Conservation (phyloP, 2,113 vertebrate species). For the Mustelus asterias region DNA sequence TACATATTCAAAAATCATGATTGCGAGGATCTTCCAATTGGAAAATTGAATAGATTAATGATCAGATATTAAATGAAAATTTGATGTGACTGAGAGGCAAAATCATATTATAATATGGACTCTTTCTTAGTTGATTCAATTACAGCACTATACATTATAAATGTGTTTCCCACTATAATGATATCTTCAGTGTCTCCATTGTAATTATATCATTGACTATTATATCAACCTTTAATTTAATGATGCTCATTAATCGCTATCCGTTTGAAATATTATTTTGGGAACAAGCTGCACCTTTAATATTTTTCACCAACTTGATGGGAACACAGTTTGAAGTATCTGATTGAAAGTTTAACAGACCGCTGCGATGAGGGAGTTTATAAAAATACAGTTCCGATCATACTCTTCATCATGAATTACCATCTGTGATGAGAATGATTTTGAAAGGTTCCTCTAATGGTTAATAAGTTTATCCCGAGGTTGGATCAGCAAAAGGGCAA, state of each 20-base stretch:
- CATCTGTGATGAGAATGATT: neutral
- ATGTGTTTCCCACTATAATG: neutral
- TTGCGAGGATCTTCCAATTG: neutral
- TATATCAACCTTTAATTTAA: neutral
- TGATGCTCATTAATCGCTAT: neutral
- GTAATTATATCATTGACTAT: neutral
- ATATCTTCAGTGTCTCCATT: neutral
- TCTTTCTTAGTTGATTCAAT: neutral
- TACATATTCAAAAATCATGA: neutral
- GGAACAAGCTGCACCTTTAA: neutral
- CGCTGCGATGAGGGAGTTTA: neutral
- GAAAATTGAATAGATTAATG: neutral
- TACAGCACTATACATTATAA: slow-evolving; percentile 21
- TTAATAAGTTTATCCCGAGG: neutral
- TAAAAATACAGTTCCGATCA: neutral
- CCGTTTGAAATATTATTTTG: neutral
- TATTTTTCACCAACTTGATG: neutral
- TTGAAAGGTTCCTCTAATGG: neutral
- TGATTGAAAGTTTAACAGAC: neutral
- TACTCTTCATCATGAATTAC: neutral
- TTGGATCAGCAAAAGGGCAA: neutral
- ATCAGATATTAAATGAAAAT: neutral
- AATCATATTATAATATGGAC: neutral
- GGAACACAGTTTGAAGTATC: neutral
- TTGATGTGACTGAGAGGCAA: neutral